Evolutionary conservation across 2,888 invertebrate genomes (phyloP).

Genomic region (Drosophila greeni): DNA sequence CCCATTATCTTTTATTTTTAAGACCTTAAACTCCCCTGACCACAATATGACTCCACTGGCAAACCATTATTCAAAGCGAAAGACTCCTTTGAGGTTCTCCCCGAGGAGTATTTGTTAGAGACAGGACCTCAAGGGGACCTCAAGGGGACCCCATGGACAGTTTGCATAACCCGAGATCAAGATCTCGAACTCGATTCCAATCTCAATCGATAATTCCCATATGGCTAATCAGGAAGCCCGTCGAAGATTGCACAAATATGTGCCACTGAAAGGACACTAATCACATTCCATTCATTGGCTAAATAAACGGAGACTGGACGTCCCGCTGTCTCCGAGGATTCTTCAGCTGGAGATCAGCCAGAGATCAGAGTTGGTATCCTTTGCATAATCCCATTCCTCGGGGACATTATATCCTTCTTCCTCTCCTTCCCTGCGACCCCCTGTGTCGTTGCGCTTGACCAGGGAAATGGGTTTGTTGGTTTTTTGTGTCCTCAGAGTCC

Average conservation of each 20-base stretch:
- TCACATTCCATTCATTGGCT: slow-evolving; percentile 36
- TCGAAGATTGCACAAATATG: slow-evolving; percentile 9
- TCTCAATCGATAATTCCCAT: background rate
- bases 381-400: slow-evolving; percentile 31
- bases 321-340: slow-evolving; percentile 38
- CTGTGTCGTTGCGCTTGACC: slow-evolving; percentile 72
- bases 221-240: background rate
- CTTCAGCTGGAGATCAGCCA: slow-evolving; percentile 39
- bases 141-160: slow-evolving; percentile 23
- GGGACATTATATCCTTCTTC: background rate
- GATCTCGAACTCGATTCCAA: background rate
- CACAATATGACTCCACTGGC: background rate
- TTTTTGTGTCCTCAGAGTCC: slow-evolving; percentile 25
- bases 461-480: slow-evolving; percentile 67
- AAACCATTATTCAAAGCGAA: background rate
- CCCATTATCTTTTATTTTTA: background rate
- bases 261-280: slow-evolving; percentile 28
- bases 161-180: slow-evolving; percentile 29
- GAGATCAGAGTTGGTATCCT: slow-evolving; percentile 13
- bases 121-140: slow-evolving; percentile 7
- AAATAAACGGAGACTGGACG: background rate
- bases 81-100: background rate
- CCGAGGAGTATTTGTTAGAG: slow-evolving; percentile 12
- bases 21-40: background rate
- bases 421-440: slow-evolving; percentile 49